Percentiles rank a stretch among this genome's conserved stretches.
These are phyloP conservation scores for Ecliptopera silaceata DNA, from an alignment of 2,888 invertebrate genomes.

Conservation along the genomic window DNA sequence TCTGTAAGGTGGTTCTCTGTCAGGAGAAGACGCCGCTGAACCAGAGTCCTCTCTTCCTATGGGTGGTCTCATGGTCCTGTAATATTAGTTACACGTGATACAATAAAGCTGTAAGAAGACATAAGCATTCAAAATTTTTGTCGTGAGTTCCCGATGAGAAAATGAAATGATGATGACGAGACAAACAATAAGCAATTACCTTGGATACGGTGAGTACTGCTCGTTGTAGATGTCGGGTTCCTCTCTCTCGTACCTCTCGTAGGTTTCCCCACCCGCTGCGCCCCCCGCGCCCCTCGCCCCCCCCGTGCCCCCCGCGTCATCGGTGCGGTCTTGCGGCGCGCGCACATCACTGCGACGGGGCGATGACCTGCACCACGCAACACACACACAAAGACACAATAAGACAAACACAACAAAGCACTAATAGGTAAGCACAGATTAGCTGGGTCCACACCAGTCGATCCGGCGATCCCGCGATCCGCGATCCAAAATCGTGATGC, in stretches of 20 bases:
- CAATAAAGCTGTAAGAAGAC: too few species aligned
- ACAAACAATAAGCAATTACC: slow-evolving; percentile 38
- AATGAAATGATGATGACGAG: too few species aligned
- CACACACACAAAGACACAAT: slow-evolving; percentile 36
- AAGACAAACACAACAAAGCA: slow-evolving; percentile 32
- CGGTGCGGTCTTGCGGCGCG: slow-evolving; percentile 32
- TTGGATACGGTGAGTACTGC: slow-evolving; percentile 69
- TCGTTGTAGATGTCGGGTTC: slow-evolving; percentile 72
- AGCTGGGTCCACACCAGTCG: too few species aligned
- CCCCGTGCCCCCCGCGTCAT: slow-evolving; percentile 29
- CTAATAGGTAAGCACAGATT: neutral
- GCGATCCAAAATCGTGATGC: too few species aligned
- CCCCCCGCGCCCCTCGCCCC: slow-evolving; percentile 29
- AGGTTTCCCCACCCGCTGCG: slow-evolving; percentile 42
- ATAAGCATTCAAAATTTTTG: too few species aligned
- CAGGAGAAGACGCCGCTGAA: slow-evolving; percentile 75
- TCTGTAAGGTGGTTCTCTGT: slow-evolving; percentile 60
- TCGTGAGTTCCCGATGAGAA: too few species aligned
- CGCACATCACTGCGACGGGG: slow-evolving; percentile 60
- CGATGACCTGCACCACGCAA: slow-evolving; percentile 50
- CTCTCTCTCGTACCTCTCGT: slow-evolving; percentile 71
- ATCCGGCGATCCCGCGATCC: too few species aligned
- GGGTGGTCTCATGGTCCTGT: slow-evolving; percentile 50
- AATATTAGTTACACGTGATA: neutral
- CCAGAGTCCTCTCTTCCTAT: slow-evolving; percentile 69